Percentiles rank a stretch among this genome's conserved stretches.
Conservation (phyloP, 2,113 vertebrate genomes). For the Mixornis gularis region DNA sequence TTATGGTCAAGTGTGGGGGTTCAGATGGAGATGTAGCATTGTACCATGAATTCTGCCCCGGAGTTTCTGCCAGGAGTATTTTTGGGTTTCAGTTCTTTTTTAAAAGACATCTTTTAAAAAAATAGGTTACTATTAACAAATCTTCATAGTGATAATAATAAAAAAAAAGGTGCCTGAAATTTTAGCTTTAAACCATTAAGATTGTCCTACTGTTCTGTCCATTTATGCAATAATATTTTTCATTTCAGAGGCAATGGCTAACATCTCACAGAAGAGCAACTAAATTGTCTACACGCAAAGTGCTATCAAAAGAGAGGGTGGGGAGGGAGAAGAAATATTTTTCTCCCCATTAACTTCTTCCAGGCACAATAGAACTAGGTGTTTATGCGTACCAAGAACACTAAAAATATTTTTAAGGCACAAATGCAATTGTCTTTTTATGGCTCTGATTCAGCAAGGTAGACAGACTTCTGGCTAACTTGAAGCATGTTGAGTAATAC, state of each 20-base stretch:
- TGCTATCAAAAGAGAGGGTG: background rate
- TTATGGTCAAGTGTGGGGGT: background rate
- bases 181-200: background rate
- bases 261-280: background rate
- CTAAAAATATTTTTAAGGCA: constrained; percentile 23
- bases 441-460: constrained; percentile 1
- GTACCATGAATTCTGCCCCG: background rate
- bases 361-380: background rate
- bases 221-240: background rate
- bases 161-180: background rate
- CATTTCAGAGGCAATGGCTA: background rate
- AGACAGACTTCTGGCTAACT: background rate
- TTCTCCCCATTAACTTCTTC: constrained; percentile 19
- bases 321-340: background rate
- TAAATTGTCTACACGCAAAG: background rate
- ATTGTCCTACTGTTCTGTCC: background rate
- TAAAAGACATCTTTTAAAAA: background rate
- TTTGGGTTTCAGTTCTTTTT: background rate
- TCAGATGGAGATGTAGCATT: background rate
- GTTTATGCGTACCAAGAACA: constrained; percentile 1
- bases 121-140: background rate
- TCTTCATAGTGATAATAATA: background rate
- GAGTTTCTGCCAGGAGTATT: background rate
- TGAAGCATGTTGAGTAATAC: background rate
- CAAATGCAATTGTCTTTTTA: constrained; percentile 5